Percentiles rank a stretch among this genome's conserved stretches.
Conservation (phyloP, 1,140 invertebrate species). For the Oryctes rhinoceros region DNA sequence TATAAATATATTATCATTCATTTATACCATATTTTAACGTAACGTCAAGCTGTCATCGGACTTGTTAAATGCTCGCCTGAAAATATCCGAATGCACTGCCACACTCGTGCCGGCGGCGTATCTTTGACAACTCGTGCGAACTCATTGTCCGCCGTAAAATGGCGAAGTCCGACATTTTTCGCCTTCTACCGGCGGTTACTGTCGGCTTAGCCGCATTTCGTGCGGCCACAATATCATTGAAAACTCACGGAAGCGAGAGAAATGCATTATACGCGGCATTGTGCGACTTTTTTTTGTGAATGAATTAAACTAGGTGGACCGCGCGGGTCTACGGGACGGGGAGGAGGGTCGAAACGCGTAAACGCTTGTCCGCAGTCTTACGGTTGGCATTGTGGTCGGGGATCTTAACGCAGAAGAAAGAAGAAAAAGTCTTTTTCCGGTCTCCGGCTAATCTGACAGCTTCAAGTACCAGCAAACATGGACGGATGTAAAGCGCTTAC, state of each 20-base stretch:
- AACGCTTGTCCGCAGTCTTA: conserved; percentile 11
- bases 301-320: conserved; percentile 21
- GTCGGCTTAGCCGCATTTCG: conserved; percentile 24
- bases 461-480: conserved; percentile 42
- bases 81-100: not conserved
- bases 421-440: conserved; percentile 39
- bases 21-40: not conserved
- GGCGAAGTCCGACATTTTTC: conserved; percentile 33
- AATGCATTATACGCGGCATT: conserved; percentile 28
- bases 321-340: not conserved
- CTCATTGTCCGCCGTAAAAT: conserved; percentile 26
- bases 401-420: conserved; percentile 19
- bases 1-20: conserved; percentile 1
- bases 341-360: not conserved
- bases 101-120: conserved; percentile 23
- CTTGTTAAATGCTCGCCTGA: conserved; percentile 10
- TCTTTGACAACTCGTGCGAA: conserved; percentile 35
- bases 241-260: conserved; percentile 32
- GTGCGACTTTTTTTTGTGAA: conserved; percentile 29
- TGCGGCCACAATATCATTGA: conserved; percentile 23
- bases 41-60: conserved; percentile 23
- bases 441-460: conserved; percentile 38
- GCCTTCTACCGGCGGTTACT: conserved; percentile 24
- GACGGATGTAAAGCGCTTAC: not conserved
- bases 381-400: conserved; percentile 13